Conservation (phyloP, 2,113 vertebrate genomes). For the Gasterosteus aculeatus region DNA sequence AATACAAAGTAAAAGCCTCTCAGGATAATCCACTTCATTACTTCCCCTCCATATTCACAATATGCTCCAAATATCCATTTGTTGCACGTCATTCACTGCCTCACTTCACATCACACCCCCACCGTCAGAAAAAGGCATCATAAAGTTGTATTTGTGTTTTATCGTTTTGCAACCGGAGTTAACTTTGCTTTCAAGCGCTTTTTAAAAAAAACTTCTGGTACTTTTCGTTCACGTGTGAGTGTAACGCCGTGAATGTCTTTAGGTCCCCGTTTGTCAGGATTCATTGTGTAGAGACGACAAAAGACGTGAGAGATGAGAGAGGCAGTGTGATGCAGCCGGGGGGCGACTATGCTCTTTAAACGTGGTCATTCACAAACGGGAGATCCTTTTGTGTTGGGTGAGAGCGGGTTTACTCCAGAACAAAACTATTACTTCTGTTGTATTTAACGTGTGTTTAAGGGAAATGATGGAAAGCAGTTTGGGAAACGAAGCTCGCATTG, state of each 20-base stretch:
- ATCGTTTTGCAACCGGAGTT: no score
- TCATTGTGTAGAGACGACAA: background rate
- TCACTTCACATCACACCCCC: background rate
- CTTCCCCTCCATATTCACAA: background rate
- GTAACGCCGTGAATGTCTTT: background rate
- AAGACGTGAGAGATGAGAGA: background rate
- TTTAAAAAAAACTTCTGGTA: background rate
- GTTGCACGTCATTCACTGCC: background rate
- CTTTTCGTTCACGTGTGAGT: background rate
- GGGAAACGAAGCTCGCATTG: conserved; percentile 41
- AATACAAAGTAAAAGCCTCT: background rate
- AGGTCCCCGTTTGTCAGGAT: background rate
- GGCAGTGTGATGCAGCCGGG: background rate
- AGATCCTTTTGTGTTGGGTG: background rate
- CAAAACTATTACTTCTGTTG: background rate
- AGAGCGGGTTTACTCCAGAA: background rate
- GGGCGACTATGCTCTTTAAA: background rate
- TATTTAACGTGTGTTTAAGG: background rate
- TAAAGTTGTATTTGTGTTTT: background rate
- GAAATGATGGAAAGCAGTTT: conserved; percentile 34
- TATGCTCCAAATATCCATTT: background rate
- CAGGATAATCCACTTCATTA: background rate
- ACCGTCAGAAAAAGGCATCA: background rate
- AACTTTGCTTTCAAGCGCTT: background rate
- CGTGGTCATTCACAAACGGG: background rate